These are phyloP conservation scores for Gambusia affinis DNA, from an alignment of 2,113 vertebrate genomes.

Conservation along the genomic window DNA sequence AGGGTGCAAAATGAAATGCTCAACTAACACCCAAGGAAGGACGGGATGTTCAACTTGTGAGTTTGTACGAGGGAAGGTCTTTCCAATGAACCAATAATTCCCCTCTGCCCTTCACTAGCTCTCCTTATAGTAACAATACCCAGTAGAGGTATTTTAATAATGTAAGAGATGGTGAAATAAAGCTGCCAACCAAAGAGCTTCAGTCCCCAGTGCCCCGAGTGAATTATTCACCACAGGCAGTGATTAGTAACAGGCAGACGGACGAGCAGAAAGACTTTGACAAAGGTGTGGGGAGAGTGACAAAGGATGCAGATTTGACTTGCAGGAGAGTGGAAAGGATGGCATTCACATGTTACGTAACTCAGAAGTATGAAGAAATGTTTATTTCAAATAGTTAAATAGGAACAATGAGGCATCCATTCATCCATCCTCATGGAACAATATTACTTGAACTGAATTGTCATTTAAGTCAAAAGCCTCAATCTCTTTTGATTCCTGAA, in stretches of 20 bases:
- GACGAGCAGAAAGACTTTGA: slow-evolving; percentile 38
- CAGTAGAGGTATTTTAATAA: slow-evolving; percentile 72
- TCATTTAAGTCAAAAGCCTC: neutral
- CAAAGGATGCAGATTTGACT: slow-evolving; percentile 34
- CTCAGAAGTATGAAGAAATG: slow-evolving; percentile 30
- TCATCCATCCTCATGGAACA: neutral
- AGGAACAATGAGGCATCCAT: neutral
- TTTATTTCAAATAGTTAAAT: slow-evolving; percentile 21
- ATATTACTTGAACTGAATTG: neutral
- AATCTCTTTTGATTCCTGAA: too few species aligned
- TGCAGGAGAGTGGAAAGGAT: slow-evolving; percentile 27
- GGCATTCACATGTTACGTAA: slow-evolving; percentile 47
- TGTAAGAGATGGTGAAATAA: slow-evolving; percentile 75
- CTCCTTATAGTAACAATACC: slow-evolving; percentile 60
- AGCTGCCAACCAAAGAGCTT: slow-evolving; percentile 78
- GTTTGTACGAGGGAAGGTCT: slow-evolving; percentile 18
- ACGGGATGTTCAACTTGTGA: slow-evolving; percentile 12
- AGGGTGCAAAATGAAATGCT: neutral
- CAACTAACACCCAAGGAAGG: slow-evolving; percentile 5
- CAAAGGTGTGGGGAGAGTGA: slow-evolving; percentile 53
- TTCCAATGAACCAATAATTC: slow-evolving; percentile 49
- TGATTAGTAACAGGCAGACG: slow-evolving; percentile 71
- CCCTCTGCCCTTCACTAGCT: slow-evolving; percentile 46
- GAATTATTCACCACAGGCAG: slow-evolving; percentile 80
- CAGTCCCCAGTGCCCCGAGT: slow-evolving; percentile 65